Conservation (phyloP, 2,113 vertebrate species). For the Leptodactylus fuscus region DNA sequence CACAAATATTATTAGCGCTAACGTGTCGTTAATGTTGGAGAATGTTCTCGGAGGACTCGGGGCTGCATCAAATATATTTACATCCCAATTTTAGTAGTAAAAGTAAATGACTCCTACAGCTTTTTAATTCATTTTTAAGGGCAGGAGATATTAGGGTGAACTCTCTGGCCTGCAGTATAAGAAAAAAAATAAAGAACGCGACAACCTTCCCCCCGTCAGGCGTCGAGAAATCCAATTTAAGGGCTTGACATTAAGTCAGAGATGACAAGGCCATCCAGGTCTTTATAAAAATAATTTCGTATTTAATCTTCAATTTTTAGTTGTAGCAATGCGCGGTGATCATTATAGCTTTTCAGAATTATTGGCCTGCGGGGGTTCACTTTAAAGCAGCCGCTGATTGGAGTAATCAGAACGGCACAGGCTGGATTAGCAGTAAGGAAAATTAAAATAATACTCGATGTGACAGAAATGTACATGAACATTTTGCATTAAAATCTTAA, state of each 20-base stretch:
- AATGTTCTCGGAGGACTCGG: neutral
- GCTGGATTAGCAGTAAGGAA: constrained; percentile 70
- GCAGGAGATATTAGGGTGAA: constrained; percentile 5
- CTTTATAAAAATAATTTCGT: constrained; percentile 58
- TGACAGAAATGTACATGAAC: constrained; percentile 73
- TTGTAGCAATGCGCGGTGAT: constrained; percentile 61
- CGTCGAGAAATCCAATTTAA: constrained; percentile 53
- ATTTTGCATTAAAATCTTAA: constrained; percentile 72
- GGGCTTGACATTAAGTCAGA: constrained; percentile 53
- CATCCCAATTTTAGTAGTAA: neutral
- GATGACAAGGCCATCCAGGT: constrained; percentile 53
- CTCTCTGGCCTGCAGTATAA: constrained; percentile 30
- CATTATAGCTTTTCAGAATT: constrained; percentile 62
- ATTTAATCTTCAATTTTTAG: constrained; percentile 58
- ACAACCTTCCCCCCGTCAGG: constrained; percentile 38
- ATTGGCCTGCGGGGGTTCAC: constrained; percentile 69
- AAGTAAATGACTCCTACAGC: constrained; percentile 22
- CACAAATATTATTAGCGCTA: neutral
- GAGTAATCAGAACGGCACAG: constrained; percentile 71
- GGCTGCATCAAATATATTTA: constrained; percentile 11
- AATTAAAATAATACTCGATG: constrained; percentile 75
- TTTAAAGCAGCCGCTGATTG: constrained; percentile 70
- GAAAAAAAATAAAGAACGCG: neutral
- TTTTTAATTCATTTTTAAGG: constrained; percentile 13
- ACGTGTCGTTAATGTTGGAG: neutral